These are phyloP conservation scores for Hydractinia symbiolongicarpus DNA, from an alignment of 30 jellyfish, hydroid and myxozoan genomes.

Conservation along the genomic window DNA sequence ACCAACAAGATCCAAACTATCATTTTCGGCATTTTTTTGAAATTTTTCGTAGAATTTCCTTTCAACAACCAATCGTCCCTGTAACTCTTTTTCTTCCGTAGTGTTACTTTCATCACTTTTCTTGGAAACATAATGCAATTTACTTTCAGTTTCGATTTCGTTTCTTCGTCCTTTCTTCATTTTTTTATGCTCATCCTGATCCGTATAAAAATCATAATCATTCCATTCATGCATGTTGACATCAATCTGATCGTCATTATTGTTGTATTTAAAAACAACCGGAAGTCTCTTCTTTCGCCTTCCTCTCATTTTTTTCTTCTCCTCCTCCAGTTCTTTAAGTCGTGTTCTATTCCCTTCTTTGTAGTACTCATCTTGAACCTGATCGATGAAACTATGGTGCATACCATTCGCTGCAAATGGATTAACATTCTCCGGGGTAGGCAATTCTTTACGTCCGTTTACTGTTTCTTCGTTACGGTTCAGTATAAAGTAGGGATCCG, in stretches of 20 bases:
- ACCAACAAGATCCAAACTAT: too few relatives aligned
- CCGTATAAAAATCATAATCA: not conserved
- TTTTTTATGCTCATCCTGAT: not conserved
- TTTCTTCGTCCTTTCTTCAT: not conserved
- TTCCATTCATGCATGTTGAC: constrained; percentile 26
- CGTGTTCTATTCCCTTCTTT: not conserved
- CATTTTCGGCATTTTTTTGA: too few relatives aligned
- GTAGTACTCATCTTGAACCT: not conserved
- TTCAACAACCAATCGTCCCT: not conserved
- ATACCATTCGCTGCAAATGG: constrained; percentile 11
- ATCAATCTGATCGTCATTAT: constrained; percentile 8
- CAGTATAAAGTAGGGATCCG: not conserved
- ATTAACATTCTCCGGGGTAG: not conserved
- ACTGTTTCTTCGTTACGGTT: not conserved
- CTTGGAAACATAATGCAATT: not conserved
- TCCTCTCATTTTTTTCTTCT: not conserved
- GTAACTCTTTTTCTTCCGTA: too few relatives aligned
- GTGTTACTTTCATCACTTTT: not conserved
- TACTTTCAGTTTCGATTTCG: not conserved
- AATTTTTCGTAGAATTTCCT: not conserved
- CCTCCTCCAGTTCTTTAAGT: constrained; percentile 7
- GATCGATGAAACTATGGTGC: constrained; percentile 10
- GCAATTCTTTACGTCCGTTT: constrained; percentile 13
- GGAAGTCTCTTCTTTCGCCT: constrained; percentile 6
- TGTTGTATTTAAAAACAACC: constrained; percentile 16